Base-by-base conservation (phyloP, 2,888 invertebrate genomes). In the Nesidiocoris tenuis region DNA sequence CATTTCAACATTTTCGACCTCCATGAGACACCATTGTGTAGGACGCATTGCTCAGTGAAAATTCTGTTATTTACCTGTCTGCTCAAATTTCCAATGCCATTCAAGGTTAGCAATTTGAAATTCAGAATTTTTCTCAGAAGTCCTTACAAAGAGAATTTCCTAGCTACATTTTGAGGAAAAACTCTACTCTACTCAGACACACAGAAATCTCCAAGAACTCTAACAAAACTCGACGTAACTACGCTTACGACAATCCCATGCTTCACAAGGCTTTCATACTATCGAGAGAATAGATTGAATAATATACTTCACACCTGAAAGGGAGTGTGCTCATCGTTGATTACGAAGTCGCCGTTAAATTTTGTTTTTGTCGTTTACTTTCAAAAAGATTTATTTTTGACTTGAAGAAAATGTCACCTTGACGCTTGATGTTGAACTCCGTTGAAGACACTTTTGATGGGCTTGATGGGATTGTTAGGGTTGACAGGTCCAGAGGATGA, bases 351-450 rank as follows among this genome's bases (percentile, higher is more conserved):
- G 39, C 12, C 39, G 39, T 39, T 39, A 7, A 39, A 12, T 39
- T 39, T 39, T 39, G 39, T 39, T 39, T 54, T 59, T 59, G n/a
- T 19, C n/a, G 19, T 3, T 59, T 9, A 9, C 3, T 59, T 61
- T 7, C 55, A 54, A 61, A 39, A 56, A 21, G 18, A 65, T 21
- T 25, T 39, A 39, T 39, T 61, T 23, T 65, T 72, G 61, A 63
- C 61, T 72, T 72, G 72, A 57, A 55, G 74, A 57, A 59, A 66
- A 66, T 57, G 65, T 65, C 80, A 84, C 84, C 84, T 83, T 23
- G 83, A 82, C 0, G 84, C 84, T 70, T 84, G 84, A 76, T 81
- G 81, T 71, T 84, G 83, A 18, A 84, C 83, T 17, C 82, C 83
- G 80, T 81, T 84, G 79, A 84, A 83, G 72, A 83, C 84, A 78